Evolutionary conservation across 2,888 invertebrate species (phyloP).

Genomic region (Lithophane leautieri): DNA sequence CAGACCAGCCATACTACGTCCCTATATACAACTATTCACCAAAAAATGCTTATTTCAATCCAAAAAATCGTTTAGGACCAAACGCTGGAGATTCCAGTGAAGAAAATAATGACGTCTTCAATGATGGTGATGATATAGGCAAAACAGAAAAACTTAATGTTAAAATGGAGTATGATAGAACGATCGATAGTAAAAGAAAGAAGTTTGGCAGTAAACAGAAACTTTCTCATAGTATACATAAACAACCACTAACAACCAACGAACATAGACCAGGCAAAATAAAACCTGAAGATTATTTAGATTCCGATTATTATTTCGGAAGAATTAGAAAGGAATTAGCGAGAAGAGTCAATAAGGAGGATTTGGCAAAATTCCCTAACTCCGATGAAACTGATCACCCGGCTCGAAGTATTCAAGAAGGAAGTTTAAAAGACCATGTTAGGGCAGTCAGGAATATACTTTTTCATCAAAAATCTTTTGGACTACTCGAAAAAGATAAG

Average conservation of each 20-base stretch:
- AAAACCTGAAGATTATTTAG: constrained; percentile 72
- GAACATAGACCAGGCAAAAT: constrained; percentile 5
- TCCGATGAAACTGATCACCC: constrained; percentile 62
- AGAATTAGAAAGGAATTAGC: constrained; percentile 43
- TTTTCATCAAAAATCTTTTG: constrained; percentile 64
- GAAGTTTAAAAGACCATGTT: constrained; percentile 66
- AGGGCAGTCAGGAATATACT: constrained; percentile 70
- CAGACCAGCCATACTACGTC: constrained; percentile 73
- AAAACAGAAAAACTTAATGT: background rate
- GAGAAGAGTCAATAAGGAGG: background rate
- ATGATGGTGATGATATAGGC: background rate
- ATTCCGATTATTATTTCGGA: constrained; percentile 71
- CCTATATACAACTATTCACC: constrained; percentile 73
- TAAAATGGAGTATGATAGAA: constrained; percentile 27
- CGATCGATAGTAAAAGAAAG: constrained; percentile 19
- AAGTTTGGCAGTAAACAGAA: constrained; percentile 25
- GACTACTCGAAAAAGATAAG: constrained; percentile 27
- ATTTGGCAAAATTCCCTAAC: constrained; percentile 31
- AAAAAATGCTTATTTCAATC: constrained; percentile 76
- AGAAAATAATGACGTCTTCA: background rate
- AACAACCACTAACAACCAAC: background rate
- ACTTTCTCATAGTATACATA: background rate
- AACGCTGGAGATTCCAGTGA: constrained; percentile 56
- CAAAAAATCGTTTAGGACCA: constrained; percentile 75
- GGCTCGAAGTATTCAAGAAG: constrained; percentile 49